A percentile compares a stretch with the other conserved stretches of the same genome.
Evolutionary conservation across 2,113 vertebrate genomes (phyloP).

Genomic region (Psilopogon haemacephalus): DNA sequence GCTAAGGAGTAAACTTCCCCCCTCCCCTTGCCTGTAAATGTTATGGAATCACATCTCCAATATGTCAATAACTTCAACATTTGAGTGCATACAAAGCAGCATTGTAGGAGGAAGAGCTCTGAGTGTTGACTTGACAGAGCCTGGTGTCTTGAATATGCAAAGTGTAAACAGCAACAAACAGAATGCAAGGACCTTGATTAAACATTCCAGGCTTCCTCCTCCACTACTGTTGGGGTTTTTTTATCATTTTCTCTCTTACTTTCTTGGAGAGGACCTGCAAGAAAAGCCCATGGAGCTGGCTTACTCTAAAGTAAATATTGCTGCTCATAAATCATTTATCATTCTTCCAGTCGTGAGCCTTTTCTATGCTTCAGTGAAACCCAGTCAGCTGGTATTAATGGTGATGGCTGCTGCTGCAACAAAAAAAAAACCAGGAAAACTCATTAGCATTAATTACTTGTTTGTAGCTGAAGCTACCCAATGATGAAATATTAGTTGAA

Average conservation of each 20-base stretch:
- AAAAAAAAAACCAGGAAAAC: background rate
- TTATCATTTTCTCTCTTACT: conserved; percentile 7
- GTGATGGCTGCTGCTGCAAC: conserved; percentile 32
- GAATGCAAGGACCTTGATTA: conserved; percentile 26
- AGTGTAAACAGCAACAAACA: conserved; percentile 31
- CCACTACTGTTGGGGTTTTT: conserved; percentile 43
- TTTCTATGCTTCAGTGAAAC: conserved; percentile 62
- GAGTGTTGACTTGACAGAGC: conserved; percentile 10
- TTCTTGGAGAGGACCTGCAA: conserved; percentile 24
- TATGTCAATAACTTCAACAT: background rate
- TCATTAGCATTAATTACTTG: conserved; percentile 68
- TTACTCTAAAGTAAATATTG: conserved; percentile 56
- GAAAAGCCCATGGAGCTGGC: conserved; percentile 33
- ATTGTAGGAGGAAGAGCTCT: conserved; percentile 13
- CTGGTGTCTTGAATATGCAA: background rate
- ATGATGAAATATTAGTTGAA: conserved; percentile 43
- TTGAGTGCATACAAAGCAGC: background rate
- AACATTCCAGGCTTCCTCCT: conserved; percentile 33
- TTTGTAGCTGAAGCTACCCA: conserved; percentile 50
- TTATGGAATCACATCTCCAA: background rate
- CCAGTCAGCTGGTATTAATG: conserved; percentile 65
- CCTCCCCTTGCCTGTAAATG: rapidly evolving
- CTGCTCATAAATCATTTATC: conserved; percentile 68
- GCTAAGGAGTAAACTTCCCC: background rate
- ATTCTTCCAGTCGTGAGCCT: conserved; percentile 59